A percentile compares a stretch with the other conserved stretches of the same genome.
Conservation (phyloP, 2,113 vertebrate genomes). For the Psilopogon haemacephalus region DNA sequence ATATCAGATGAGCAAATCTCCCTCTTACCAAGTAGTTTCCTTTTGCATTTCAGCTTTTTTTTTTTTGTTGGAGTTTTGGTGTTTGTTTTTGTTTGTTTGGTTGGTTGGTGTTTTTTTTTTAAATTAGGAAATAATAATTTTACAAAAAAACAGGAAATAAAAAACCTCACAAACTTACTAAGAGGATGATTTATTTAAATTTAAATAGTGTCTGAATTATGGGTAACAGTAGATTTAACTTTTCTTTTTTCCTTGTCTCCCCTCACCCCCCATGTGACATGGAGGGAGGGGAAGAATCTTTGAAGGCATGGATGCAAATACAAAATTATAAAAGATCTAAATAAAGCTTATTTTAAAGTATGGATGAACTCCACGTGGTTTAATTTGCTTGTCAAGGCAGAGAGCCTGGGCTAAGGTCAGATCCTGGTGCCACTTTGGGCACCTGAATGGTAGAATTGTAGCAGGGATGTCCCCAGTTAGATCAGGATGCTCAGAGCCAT, state of each 20-base stretch:
- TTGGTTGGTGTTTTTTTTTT: slow-evolving; percentile 74
- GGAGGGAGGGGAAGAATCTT: slow-evolving; percentile 76
- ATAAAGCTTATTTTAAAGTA: slow-evolving; percentile 99
- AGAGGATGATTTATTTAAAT: slow-evolving; percentile 91
- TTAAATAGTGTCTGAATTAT: slow-evolving; percentile 84
- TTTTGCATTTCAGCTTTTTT: slow-evolving; percentile 83
- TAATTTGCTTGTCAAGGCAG: not conserved
- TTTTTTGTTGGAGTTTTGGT: no score
- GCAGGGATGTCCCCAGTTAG: no score
- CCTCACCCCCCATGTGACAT: not conserved
- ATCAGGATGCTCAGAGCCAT: no score
- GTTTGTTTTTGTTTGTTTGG: no score
- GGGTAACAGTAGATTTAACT: slow-evolving; percentile 83
- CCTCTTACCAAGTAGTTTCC: slow-evolving; percentile 76
- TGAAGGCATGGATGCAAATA: slow-evolving; percentile 93
- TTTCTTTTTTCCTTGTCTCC: not conserved
- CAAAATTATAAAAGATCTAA: slow-evolving; percentile 87
- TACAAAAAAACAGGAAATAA: no score
- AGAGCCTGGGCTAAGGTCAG: not conserved
- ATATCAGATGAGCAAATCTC: slow-evolving; percentile 47
- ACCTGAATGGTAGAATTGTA: no score
- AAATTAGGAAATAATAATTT: slow-evolving; percentile 86
- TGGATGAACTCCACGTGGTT: slow-evolving; percentile 55
- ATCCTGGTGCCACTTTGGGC: no score
- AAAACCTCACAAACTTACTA: slow-evolving; percentile 80